These are phyloP conservation scores for Calonectris borealis DNA, from an alignment of 2,113 vertebrate species.

Conservation along the genomic window DNA sequence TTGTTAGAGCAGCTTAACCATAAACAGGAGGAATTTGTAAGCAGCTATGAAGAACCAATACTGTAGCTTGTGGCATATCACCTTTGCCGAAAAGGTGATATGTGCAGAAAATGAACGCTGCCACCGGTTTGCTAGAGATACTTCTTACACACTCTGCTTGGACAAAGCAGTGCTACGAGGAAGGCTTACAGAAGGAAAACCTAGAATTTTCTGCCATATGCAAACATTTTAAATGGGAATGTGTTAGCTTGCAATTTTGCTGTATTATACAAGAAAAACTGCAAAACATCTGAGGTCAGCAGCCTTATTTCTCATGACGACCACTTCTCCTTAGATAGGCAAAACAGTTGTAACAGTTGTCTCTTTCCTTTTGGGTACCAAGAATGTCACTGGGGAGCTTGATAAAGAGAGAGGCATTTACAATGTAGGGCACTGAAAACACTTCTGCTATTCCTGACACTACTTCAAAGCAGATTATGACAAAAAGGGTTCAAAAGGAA, in stretches of 20 bases:
- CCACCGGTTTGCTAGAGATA: not conserved
- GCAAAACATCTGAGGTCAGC: not conserved
- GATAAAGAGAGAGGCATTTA: not conserved
- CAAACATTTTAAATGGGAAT: not conserved
- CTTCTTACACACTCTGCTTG: not conserved
- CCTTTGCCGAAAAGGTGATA: not conserved
- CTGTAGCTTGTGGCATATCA: not conserved
- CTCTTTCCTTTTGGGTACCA: not conserved
- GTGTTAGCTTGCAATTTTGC: not conserved
- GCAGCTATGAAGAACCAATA: not conserved
- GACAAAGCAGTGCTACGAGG: not conserved
- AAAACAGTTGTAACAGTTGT: not conserved
- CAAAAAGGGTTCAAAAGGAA: constrained; percentile 3
- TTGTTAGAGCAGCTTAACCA: not conserved
- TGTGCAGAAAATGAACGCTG: not conserved
- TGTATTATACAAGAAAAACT: not conserved
- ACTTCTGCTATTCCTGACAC: not conserved
- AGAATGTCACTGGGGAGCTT: not conserved
- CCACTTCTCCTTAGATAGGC: not conserved
- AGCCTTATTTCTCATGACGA: not conserved
- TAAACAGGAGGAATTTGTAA: not conserved
- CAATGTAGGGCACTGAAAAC: not conserved
- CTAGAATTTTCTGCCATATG: not conserved
- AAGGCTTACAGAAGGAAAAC: not conserved
- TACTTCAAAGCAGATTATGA: not conserved